These are phyloP conservation scores for Pollachius pollachius DNA, from an alignment of 2,113 vertebrate species.

Conservation along the genomic window DNA sequence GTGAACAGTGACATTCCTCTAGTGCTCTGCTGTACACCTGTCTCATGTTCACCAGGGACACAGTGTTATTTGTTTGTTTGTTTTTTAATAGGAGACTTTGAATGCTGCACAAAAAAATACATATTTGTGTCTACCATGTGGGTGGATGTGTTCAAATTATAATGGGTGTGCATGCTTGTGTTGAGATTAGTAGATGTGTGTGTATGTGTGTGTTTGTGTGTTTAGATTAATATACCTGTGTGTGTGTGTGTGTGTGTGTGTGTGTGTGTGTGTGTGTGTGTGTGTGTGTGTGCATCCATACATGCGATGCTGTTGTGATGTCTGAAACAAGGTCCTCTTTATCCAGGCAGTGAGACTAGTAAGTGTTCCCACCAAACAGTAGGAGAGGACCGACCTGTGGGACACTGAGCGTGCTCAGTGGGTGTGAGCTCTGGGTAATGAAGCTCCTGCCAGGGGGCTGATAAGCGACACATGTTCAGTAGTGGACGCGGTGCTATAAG, in stretches of 20 bases:
- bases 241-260: not conserved
- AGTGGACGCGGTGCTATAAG: conserved; percentile 14
- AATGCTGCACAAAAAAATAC: too few relatives aligned
- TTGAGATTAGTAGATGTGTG: too few relatives aligned
- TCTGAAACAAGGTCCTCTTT: not conserved
- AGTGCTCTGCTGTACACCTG: conserved; percentile 47
- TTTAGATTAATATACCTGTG: not conserved
- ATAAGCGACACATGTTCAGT: conserved; percentile 45
- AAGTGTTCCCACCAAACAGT: conserved; percentile 30
- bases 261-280: conserved; percentile 1
- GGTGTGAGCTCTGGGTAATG: conserved; percentile 28
- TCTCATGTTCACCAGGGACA: not conserved
- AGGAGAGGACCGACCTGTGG: conserved; percentile 29
- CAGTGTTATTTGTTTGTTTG: too few relatives aligned
- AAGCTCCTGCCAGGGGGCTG: conserved; percentile 33
- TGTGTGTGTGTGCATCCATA: conserved; percentile 1
- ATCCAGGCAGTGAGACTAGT: conserved; percentile 15
- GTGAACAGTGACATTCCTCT: conserved; percentile 45
- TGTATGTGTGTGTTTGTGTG: not conserved
- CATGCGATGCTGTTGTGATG: not conserved
- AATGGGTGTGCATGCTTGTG: too few relatives aligned
- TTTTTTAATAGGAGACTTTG: too few relatives aligned
- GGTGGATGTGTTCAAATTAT: not conserved
- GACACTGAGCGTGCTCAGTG: conserved; percentile 28
- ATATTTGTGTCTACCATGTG: not conserved